Evolutionary conservation across 2,888 invertebrate species (phyloP), one percentile per base, ranked within the genome.

Genomic region (Asteroscopus sphinx): DNA sequence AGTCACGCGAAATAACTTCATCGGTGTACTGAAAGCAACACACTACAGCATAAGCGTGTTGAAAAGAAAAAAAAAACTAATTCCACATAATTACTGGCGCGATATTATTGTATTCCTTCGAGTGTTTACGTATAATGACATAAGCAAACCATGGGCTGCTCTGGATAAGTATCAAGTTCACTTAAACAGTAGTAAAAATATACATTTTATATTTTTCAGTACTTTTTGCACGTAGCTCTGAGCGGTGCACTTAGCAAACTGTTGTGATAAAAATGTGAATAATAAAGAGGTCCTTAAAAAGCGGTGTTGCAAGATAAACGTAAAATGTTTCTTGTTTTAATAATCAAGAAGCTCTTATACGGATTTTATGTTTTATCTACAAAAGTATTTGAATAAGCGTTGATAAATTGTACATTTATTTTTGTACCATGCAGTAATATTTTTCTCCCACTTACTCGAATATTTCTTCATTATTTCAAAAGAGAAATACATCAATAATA

Each of bases 1-100:
- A 73, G 76, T 77, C 86, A 86, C 83, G 85, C 80, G 77, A 87
- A 85, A 87, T 87, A 76, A 83, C 86, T 86, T 85, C 77, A 88
- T 86, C 76, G 73, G 74, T 57, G 53, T 63, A 71, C 76, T 60
- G 41, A 41, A 48, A 16, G 15, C 21, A 5, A 13, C 13, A 32
- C 37, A 35, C 17, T 25, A 46, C 8, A 11, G 7, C 52, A 32
- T 30, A 48, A 67, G 49, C 52, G 44, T 68, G 72, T 54, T 71
- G 67, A 74, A 79, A 73, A 77, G 26, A 79, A 72, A 68, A 73
- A 77, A 40, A 79, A 72, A 68, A 21, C 59, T 65, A 63, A 74
- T 72, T 67, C 41, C 36, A 51, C 57, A 39, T 65, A 61, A 73
- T 68, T 65, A 73, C 68, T 51, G 44, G 30, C 52, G 57, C 72